A percentile compares a stretch with the other conserved stretches of the same genome.
phyloP scores from a whole-genome alignment of 1,140 invertebrate genomes.

The Leptinotarsa texana region DNA sequence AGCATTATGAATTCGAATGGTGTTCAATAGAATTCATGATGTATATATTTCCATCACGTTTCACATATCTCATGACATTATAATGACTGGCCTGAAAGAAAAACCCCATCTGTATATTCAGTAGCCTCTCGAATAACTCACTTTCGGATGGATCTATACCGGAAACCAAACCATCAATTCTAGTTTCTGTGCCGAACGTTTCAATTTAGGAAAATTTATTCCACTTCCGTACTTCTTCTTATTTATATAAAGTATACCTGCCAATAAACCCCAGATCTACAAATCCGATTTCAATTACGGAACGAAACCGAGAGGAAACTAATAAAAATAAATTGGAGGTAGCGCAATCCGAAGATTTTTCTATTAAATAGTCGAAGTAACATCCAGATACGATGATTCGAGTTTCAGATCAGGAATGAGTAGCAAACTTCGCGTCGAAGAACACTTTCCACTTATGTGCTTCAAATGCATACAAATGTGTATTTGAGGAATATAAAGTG shows the following conservation, averaged over 20 bases:
- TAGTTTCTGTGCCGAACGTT: neutral
- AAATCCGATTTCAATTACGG: slow-evolving; percentile 1
- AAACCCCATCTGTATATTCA: too few species aligned
- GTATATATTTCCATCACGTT: too few species aligned
- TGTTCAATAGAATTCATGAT: too few species aligned
- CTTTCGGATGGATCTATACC: neutral
- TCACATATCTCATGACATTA: too few species aligned
- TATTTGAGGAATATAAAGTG: too few species aligned
- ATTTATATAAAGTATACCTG: slow-evolving; percentile 6
- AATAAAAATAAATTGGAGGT: neutral
- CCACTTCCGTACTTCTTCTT: neutral
- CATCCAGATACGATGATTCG: neutral
- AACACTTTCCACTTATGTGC: too few species aligned
- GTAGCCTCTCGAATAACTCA: too few species aligned
- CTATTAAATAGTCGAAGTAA: neutral
- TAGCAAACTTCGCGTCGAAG: neutral
- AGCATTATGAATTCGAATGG: too few species aligned
- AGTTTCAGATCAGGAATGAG: neutral
- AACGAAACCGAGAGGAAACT: slow-evolving; percentile 4
- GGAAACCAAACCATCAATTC: neutral
- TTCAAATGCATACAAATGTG: too few species aligned
- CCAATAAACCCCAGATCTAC: neutral
- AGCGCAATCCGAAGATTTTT: neutral
- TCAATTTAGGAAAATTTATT: slow-evolving; percentile 1
- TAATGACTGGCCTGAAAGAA: too few species aligned